Base-by-base conservation (phyloP, 2,888 invertebrate species). In the Meiosimyza decipiens region DNA sequence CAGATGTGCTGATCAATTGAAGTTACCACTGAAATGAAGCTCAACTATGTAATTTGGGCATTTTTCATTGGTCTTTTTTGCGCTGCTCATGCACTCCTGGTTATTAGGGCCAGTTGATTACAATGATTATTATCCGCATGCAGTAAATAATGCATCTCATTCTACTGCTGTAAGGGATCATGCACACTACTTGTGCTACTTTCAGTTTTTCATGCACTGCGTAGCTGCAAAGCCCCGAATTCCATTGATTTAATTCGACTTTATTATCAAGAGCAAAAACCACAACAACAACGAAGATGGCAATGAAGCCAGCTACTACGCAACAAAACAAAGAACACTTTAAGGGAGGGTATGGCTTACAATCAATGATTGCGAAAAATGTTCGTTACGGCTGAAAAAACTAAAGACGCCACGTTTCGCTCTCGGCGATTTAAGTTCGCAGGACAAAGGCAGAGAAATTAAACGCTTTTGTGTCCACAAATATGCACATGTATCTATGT, bases 31-130 rank as follows among this genome's bases (percentile, higher is more conserved):
- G 40, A 40, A 40, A 40, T 6, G 40, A 40, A 40, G 9, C 40
- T 47, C 63, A 47, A n/a, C 47, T 40, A n/a, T 49, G n/a, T 63
- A 57, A 57, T 40, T 59, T 59, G 7, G n/a, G 13, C 49, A 49
- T 28, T 47, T 63, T 63, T 49, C 63, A 63, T 50, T 40, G 9
- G 40, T 40, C 9, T 40, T 9, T 40, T 40, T 9, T 68, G 57
- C 12, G 55, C 16, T 52, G 69, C 9, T 40, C 28, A 69, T 40
- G 55, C 55, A 62, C 69, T 69, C 62, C 69, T 69, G 69, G 69
- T 70, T 40, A 63, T 69, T 69, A 62, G 62, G 60, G 40, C 52
- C 59, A 47, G 40, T 18, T 63, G 70, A 70, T 70, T 70, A 70
- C 70, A 47, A 70, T 70, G 40, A 70, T 70, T 70, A 70, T 5